Evolutionary conservation across 2,113 vertebrate genomes (phyloP).

Genomic region (Columba janthina): DNA sequence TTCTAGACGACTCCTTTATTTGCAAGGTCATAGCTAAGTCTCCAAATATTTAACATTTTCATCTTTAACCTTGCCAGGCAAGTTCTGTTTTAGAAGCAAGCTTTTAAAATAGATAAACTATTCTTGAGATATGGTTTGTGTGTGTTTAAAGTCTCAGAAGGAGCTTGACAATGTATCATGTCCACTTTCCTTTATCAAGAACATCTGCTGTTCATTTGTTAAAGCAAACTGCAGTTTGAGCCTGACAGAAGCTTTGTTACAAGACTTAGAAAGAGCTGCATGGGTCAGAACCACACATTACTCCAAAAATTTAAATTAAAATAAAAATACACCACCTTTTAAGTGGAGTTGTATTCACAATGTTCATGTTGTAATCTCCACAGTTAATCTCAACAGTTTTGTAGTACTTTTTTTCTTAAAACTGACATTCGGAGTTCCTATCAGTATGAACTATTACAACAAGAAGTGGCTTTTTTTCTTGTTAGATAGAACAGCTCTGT

Average conservation of each 20-base stretch:
- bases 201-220: conserved; percentile 42
- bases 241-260: not conserved
- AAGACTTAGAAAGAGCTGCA: not conserved
- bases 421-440: not conserved
- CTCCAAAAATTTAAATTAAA: not conserved
- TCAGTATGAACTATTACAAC: not conserved
- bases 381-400: not conserved
- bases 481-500: not conserved
- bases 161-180: conserved; percentile 37
- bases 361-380: not conserved
- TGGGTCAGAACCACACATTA: not conserved
- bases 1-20: not conserved
- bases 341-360: not conserved
- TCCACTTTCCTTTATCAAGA: conserved; percentile 38
- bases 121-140: conserved; percentile 12
- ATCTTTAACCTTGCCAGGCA: not conserved
- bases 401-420: not conserved
- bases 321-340: not conserved
- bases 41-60: conserved; percentile 43
- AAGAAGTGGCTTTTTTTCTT: not conserved
- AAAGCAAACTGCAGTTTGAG: not conserved
- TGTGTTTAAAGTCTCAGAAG: conserved; percentile 45
- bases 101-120: conserved; percentile 2
- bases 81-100: not conserved
- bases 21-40: not conserved